Base-by-base conservation (phyloP, 2,888 invertebrate genomes). In the Priocnemis perturbator region DNA sequence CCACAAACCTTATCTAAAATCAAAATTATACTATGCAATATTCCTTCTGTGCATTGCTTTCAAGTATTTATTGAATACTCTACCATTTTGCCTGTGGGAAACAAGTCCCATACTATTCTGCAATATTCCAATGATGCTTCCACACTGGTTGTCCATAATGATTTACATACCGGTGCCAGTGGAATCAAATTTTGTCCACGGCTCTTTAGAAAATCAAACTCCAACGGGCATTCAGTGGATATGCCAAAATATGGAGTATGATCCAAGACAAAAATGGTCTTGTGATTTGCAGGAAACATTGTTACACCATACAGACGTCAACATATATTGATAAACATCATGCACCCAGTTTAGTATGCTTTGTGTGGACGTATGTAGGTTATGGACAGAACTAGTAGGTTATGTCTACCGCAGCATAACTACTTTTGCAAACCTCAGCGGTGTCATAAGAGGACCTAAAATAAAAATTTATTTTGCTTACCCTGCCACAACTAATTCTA, bases 81-180 rank as follows among this genome's bases (percentile, higher is more conserved):
- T 91, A 96, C 96, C 89, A 97, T 89, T 91, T 97, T 96, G 69
- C 95, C 95, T 69, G 93, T 93, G 0, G 98, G 97, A 91, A 97
- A 98, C n/a, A 99, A 91, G 90, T 99, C 99, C 96, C 97, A 98
- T 0, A 98, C 96, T 79, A 99, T 96, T 23, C 99, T 93, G 83
- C 98, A 97, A 87, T 98, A 99, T 89, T 99, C 99, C 69, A 98
- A 93, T 0, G 97, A 95, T 0, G 97, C 95, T 91, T 99, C 99
- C 0, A 98, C 96, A 77, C 96, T 95, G 84, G 96, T 97, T 0
- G 98, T 98, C 99, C 99, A 99, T 63, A 99, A 88, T 0, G 97
- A 95, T 90, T 99, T 99, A 73, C 94, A 94, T 71, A 98, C 94
- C 0, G 97, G 96, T 5, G 95, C 94, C 53, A 96, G 90, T 0